phyloP scores from a whole-genome alignment of 2,888 invertebrate genomes.

The Smittia aterrima region DNA sequence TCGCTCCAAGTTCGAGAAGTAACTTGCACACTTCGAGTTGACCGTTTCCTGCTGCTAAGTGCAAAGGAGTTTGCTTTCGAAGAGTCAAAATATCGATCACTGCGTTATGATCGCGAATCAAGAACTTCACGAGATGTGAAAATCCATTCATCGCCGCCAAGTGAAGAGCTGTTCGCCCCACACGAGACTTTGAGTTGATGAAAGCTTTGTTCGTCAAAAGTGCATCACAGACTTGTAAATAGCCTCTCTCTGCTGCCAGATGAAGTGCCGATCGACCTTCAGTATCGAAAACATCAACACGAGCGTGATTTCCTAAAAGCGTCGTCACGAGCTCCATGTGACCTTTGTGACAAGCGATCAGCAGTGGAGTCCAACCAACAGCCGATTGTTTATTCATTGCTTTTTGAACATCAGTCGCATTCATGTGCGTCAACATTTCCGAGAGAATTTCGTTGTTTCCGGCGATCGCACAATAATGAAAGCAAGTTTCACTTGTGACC shows the following conservation, averaged over 20 bases:
- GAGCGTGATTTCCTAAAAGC: conserved; percentile 87
- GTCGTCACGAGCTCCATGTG: conserved; percentile 92
- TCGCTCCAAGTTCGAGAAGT: conserved; percentile 87
- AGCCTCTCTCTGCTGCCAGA: conserved; percentile 92
- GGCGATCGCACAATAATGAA: conserved; percentile 91
- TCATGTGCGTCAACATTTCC: conserved; percentile 91
- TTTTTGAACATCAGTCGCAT: conserved; percentile 84
- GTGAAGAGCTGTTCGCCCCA: conserved; percentile 95
- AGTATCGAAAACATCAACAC: conserved; percentile 97
- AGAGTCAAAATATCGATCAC: conserved; percentile 93
- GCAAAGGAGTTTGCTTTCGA: conserved; percentile 95
- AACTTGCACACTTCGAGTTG: conserved; percentile 94
- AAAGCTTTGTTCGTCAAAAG: conserved; percentile 94
- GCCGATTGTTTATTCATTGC: conserved; percentile 92
- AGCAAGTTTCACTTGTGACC: conserved; percentile 86
- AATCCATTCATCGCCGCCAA: conserved; percentile 96
- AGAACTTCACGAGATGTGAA: conserved; percentile 82
- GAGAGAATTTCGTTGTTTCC: conserved; percentile 94
- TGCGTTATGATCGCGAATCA: conserved; percentile 93
- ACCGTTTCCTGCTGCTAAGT: conserved; percentile 93
- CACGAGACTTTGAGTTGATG: conserved; percentile 96
- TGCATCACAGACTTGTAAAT: conserved; percentile 82
- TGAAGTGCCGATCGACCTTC: conserved; percentile 95
- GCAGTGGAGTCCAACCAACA: conserved; percentile 94
- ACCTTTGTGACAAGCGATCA: conserved; percentile 94